Conservation (phyloP, 1,140 invertebrate genomes). For the Drosophila cardini region DNA sequence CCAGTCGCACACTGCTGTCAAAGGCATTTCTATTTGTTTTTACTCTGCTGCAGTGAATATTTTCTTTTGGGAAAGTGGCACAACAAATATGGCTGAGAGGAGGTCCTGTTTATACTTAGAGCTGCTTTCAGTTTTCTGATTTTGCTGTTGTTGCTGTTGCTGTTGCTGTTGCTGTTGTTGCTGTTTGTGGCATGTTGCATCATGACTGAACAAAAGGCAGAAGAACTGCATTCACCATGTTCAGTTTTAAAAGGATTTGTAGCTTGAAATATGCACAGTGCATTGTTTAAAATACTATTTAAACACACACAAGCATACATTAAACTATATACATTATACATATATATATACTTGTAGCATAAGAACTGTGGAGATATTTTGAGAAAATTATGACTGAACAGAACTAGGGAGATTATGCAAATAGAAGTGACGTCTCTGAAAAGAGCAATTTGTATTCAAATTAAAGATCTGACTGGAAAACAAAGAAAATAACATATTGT, state of each 20-base stretch:
- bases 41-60: conserved; percentile 38
- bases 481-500: background rate
- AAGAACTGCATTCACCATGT: conserved; percentile 37
- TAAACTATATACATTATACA: conserved; percentile 2
- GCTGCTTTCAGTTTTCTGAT: conserved; percentile 12
- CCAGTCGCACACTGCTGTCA: background rate
- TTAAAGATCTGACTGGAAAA: background rate
- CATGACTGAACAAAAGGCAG: conserved; percentile 37
- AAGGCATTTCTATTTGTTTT: conserved; percentile 33
- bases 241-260: conserved; percentile 54
- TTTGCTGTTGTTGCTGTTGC: conserved; percentile 2
- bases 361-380: background rate
- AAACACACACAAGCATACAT: conserved; percentile 20
- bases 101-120: conserved; percentile 35
- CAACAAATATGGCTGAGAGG: conserved; percentile 42
- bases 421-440: conserved; percentile 29
- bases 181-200: conserved; percentile 51
- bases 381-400: background rate
- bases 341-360: background rate
- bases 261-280: conserved; percentile 42
- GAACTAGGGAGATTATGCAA: conserved; percentile 42
- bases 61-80: conserved; percentile 46
- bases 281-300: conserved; percentile 38
- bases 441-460: conserved; percentile 37
- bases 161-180: conserved; percentile 5